Conservation (phyloP, 1,140 invertebrate species). For the Artemia franciscana region DNA sequence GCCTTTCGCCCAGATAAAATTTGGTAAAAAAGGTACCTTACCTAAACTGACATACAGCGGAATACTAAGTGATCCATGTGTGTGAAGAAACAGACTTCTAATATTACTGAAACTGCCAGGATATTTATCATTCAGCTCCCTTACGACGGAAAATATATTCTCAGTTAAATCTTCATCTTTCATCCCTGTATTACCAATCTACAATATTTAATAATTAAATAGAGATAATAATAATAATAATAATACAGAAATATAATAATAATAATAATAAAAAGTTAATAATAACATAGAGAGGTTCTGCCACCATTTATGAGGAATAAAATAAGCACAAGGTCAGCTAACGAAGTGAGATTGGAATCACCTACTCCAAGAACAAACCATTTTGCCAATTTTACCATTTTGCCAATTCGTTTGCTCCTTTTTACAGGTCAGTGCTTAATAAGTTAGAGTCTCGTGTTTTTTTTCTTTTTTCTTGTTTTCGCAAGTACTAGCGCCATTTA, state of each 20-base stretch:
- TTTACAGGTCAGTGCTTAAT: too few species aligned
- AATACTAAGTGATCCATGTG: slow-evolving; percentile 3
- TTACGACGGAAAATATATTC: slow-evolving; percentile 5
- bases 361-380: background rate
- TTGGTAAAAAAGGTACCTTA: slow-evolving; percentile 3
- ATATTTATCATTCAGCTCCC: slow-evolving; percentile 6
- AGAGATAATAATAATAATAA: too few species aligned
- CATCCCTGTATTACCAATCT: background rate
- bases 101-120: slow-evolving; percentile 11
- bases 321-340: background rate
- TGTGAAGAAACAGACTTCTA: slow-evolving; percentile 9
- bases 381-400: background rate
- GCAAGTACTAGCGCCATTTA: too few species aligned
- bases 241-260: background rate
- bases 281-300: background rate
- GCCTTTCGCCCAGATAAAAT: background rate
- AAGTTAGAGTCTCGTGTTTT: too few species aligned
- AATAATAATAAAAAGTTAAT: background rate
- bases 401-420: too few species aligned
- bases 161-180: slow-evolving; percentile 5
- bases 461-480: too few species aligned
- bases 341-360: background rate
- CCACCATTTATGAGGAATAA: background rate
- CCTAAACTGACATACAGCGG: slow-evolving; percentile 11
- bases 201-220: too few species aligned